A percentile compares a stretch with the other conserved stretches of the same genome.
These are phyloP conservation scores for Nephila pilipes DNA, from an alignment of 1,140 invertebrate species.

Conservation along the genomic window DNA sequence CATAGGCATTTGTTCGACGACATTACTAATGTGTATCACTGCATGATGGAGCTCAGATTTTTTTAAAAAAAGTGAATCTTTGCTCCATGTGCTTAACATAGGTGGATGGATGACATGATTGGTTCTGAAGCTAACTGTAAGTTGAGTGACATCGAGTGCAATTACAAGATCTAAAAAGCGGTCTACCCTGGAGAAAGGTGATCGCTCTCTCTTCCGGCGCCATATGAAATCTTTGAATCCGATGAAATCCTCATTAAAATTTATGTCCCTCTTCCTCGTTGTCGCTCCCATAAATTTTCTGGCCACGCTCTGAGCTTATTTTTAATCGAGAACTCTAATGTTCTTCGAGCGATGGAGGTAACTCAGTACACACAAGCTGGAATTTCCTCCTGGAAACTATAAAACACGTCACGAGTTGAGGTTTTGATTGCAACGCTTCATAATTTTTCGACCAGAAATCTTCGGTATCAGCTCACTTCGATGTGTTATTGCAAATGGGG, in stretches of 20 bases:
- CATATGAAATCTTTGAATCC: conserved; percentile 53
- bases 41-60: not conserved
- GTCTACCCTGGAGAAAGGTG: conserved; percentile 10
- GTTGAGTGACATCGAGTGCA: not conserved
- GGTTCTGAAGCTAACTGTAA: not conserved
- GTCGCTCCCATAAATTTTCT: conserved; percentile 48
- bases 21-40: too few relatives aligned
- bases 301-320: conserved; percentile 42
- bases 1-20: not conserved
- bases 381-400: conserved; percentile 51
- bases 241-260: conserved; percentile 63
- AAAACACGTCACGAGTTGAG: conserved; percentile 26
- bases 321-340: conserved; percentile 52
- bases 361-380: not conserved
- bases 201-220: conserved; percentile 28
- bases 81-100: not conserved
- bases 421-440: conserved; percentile 45
- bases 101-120: not conserved
- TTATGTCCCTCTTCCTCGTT: conserved; percentile 43
- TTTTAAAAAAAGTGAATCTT: not conserved
- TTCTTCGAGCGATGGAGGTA: not conserved
- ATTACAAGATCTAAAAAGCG: conserved; percentile 38
- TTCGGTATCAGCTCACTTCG: conserved; percentile 35
- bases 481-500: conserved; percentile 1
- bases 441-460: conserved; percentile 49